Conservation (phyloP, 2,113 vertebrate species). For the Propithecus coquereli region DNA sequence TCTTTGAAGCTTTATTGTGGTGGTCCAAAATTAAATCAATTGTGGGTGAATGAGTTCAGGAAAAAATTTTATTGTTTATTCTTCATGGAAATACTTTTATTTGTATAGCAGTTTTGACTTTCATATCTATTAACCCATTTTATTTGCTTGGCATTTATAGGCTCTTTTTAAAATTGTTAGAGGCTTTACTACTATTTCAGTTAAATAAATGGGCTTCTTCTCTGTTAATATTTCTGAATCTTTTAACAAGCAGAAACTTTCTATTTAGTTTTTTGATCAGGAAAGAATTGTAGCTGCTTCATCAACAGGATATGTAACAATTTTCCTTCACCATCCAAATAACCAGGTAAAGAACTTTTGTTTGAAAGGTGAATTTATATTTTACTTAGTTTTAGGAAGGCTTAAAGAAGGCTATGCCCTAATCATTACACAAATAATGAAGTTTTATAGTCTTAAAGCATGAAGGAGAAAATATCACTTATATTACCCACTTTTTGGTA, state of each 20-base stretch:
- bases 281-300: conserved; percentile 94
- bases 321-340: conserved; percentile 91
- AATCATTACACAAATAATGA: neutral
- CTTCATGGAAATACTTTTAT: conserved; percentile 21
- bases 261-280: conserved; percentile 93
- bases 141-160: neutral
- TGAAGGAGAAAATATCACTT: neutral
- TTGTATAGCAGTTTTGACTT: neutral
- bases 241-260: conserved; percentile 9
- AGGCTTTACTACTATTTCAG: neutral
- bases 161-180: conserved; percentile 4
- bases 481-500: neutral
- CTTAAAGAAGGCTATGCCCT: neutral
- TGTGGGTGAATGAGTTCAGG: neutral
- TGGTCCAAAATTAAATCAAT: neutral
- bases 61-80: neutral
- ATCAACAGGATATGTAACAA: conserved; percentile 91
- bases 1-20: neutral
- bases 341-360: conserved; percentile 84
- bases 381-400: neutral
- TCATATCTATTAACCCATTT: neutral
- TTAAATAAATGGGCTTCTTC: neutral
- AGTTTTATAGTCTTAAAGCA: neutral
- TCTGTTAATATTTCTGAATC: neutral
- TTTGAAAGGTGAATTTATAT: conserved; percentile 27